These are phyloP conservation scores for Herpetotheres cachinnans DNA, from an alignment of 2,113 vertebrate genomes.

Conservation along the genomic window DNA sequence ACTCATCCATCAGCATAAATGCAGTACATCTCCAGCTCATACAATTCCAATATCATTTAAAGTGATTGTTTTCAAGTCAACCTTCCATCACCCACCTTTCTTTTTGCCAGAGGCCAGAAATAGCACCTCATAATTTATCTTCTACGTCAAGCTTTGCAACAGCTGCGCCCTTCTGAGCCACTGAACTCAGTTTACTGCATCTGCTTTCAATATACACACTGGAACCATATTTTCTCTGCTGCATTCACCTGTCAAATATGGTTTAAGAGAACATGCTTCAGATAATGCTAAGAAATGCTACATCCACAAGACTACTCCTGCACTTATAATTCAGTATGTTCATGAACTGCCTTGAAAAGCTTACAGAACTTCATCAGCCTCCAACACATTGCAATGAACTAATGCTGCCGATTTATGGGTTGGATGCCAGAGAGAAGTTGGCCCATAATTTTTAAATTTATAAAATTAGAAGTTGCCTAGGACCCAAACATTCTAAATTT, in stretches of 20 bases:
- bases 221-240: not conserved
- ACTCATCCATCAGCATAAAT: not conserved
- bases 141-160: not conserved
- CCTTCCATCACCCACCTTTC: not conserved
- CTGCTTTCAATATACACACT: constrained; percentile 28
- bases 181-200: not conserved
- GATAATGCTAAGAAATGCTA: not conserved
- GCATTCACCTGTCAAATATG: constrained; percentile 37
- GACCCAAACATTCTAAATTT: not conserved
- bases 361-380: not conserved
- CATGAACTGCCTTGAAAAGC: not conserved
- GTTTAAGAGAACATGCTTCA: constrained; percentile 35
- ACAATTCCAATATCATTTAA: constrained; percentile 18
- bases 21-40: not conserved
- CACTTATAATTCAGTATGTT: not conserved
- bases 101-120: constrained; percentile 38
- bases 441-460: not conserved
- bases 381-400: not conserved
- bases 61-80: constrained; percentile 23
- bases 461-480: not conserved
- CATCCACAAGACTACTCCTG: not conserved
- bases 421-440: not conserved
- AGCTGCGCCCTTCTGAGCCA: constrained; percentile 5
- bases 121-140: constrained; percentile 24
- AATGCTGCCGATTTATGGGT: not conserved